Conservation (phyloP, 2,888 invertebrate genomes). For the Leptinotarsa juncta region DNA sequence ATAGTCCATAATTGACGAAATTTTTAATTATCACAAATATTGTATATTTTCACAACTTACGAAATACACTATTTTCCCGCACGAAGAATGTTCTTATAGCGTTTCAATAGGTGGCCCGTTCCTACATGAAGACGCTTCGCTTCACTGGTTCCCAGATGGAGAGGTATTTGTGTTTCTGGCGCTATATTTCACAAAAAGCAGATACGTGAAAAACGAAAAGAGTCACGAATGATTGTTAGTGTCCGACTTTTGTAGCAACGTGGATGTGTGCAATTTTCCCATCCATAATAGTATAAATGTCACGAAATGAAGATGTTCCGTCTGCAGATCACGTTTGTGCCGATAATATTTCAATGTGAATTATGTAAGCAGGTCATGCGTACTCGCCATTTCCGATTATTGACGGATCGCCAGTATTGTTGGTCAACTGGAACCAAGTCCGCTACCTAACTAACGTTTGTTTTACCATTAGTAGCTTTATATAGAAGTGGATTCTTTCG, state of each 20-base stretch:
- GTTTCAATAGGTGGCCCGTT: background rate
- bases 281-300: conserved; percentile 27
- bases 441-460: conserved; percentile 23
- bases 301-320: conserved; percentile 38
- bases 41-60: background rate
- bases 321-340: conserved; percentile 36
- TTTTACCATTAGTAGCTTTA: conserved; percentile 3
- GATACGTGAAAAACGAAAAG: conserved; percentile 11
- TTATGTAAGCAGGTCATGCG: conserved; percentile 47
- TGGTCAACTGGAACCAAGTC: conserved; percentile 23
- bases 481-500: background rate
- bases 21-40: background rate
- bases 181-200: conserved; percentile 11
- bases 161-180: conserved; percentile 14
- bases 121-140: conserved; percentile 2
- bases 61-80: background rate
- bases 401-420: conserved; percentile 43
- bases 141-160: conserved; percentile 8
- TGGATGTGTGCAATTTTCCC: conserved; percentile 29
- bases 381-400: conserved; percentile 46
- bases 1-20: no score
- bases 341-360: conserved; percentile 41
- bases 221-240: conserved; percentile 13
- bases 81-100: background rate
- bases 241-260: conserved; percentile 12